Evolutionary conservation across 2,113 vertebrate genomes (phyloP).

Genomic region (Corvus moneduloides): DNA sequence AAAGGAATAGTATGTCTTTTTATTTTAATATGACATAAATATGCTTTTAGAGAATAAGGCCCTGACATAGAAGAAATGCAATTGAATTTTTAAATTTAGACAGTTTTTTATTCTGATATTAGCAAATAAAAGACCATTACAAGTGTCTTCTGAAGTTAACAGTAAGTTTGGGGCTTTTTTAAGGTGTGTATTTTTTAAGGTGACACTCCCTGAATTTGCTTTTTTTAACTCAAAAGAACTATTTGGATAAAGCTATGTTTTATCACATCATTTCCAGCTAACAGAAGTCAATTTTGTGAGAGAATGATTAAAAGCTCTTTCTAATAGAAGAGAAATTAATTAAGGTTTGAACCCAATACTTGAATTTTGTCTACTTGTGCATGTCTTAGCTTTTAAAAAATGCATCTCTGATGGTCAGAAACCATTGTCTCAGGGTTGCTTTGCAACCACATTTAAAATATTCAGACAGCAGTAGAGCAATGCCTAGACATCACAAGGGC

Average conservation of each 20-base stretch:
- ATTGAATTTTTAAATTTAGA: background rate
- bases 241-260: background rate
- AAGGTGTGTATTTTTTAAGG: background rate
- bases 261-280: background rate
- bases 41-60: background rate
- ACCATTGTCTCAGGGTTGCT: background rate
- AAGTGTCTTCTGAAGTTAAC: background rate
- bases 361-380: background rate
- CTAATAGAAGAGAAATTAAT: background rate
- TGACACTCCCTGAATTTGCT: background rate
- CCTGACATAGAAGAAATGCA: background rate
- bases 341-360: background rate
- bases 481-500: background rate
- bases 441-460: background rate
- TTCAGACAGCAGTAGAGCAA: background rate
- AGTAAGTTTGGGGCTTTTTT: background rate
- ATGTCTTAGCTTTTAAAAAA: background rate
- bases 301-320: background rate
- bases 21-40: background rate
- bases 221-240: background rate
- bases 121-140: background rate
- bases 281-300: background rate
- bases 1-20: background rate
- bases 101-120: background rate
- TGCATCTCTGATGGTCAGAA: background rate